These are phyloP conservation scores for Clupea harengus DNA, from an alignment of 2,113 vertebrate species.

Conservation along the genomic window DNA sequence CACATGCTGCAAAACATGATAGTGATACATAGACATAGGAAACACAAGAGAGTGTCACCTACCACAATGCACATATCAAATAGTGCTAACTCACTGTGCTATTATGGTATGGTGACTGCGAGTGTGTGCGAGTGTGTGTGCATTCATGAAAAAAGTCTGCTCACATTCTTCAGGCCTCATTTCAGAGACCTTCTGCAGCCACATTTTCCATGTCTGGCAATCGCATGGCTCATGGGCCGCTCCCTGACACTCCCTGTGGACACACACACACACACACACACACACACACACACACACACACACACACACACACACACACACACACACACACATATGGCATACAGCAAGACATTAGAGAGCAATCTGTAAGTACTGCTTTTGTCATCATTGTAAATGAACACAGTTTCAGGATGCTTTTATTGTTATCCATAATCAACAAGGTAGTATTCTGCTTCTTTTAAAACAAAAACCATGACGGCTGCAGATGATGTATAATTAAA, in stretches of 20 bases:
- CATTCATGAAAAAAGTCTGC: constrained; percentile 42
- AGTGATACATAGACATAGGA: not conserved
- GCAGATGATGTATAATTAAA: not conserved
- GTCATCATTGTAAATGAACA: not conserved
- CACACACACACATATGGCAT: not conserved
- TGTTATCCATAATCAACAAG: not conserved
- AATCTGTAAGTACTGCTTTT: not conserved
- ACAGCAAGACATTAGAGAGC: not conserved
- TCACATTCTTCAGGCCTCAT: constrained; percentile 97
- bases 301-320: too few species aligned
- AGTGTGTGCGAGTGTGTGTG: not conserved
- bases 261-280: not conserved
- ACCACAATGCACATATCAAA: not conserved
- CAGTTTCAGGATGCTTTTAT: not conserved
- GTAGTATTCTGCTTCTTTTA: too few species aligned
- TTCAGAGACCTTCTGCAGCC: constrained; percentile 92
- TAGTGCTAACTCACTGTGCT: not conserved
- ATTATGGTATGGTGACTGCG: not conserved
- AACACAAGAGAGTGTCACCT: not conserved
- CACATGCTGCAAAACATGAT: not conserved
- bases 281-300: too few species aligned
- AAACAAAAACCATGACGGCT: not conserved
- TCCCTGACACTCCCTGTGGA: constrained; percentile 89
- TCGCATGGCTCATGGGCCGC: constrained; percentile 97
- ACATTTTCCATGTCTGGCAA: constrained; percentile 94